Conservation (phyloP, 2,113 vertebrate genomes). For the Hemiprocne comata region DNA sequence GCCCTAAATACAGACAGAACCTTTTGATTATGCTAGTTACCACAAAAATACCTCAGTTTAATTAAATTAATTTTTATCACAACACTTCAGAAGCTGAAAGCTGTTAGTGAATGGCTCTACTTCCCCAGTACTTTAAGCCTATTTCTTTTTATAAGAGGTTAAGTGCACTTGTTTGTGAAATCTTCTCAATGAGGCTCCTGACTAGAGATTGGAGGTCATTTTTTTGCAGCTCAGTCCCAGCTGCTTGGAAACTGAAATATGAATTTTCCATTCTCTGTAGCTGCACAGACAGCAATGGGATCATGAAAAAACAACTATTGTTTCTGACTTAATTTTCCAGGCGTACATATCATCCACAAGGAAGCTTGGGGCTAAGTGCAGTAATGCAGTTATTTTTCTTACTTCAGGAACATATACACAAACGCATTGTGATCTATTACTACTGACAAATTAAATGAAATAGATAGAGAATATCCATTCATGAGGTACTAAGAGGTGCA, state of each 20-base stretch:
- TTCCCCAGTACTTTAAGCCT: not conserved
- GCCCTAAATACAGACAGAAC: not conserved
- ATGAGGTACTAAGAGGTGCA: not conserved
- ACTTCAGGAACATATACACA: conserved; percentile 19
- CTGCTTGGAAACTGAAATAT: not conserved
- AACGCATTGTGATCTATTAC: conserved; percentile 46
- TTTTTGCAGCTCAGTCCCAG: not conserved
- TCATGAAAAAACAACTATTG: not conserved
- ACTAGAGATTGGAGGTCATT: not conserved
- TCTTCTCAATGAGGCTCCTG: not conserved
- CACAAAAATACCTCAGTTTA: not conserved
- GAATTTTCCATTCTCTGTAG: not conserved
- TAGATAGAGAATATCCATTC: conserved; percentile 37
- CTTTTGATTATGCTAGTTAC: not conserved
- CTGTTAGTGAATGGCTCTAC: not conserved
- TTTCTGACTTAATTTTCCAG: conserved; percentile 38
- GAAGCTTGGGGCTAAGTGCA: not conserved
- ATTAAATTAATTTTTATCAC: not conserved
- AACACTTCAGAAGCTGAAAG: not conserved
- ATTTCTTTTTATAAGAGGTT: not conserved
- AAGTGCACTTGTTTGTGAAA: not conserved
- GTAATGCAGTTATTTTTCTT: conserved; percentile 46
- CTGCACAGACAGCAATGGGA: not conserved
- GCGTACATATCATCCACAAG: not conserved
- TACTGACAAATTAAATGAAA: conserved; percentile 50